These are phyloP conservation scores for Diabrotica balteata DNA, from an alignment of 2,888 invertebrate species.

Conservation along the genomic window DNA sequence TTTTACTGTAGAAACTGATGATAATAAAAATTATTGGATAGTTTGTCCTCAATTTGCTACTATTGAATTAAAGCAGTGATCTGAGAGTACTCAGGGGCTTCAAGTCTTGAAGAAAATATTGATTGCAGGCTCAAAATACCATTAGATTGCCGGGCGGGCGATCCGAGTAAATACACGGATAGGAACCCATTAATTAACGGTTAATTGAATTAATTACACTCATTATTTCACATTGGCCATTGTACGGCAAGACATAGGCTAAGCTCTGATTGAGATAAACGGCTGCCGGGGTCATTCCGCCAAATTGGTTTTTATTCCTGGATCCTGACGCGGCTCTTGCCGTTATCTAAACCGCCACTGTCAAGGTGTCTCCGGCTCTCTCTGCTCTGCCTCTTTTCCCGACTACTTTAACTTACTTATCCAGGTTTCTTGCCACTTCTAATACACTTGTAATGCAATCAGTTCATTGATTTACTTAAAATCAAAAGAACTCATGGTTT, in stretches of 20 bases:
- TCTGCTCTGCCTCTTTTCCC: constrained; percentile 10
- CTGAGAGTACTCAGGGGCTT: constrained; percentile 19
- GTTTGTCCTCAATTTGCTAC: constrained; percentile 23
- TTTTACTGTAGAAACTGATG: too few relatives aligned
- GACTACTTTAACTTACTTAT: constrained; percentile 37
- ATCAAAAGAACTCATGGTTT: too few relatives aligned
- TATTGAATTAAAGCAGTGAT: constrained; percentile 25
- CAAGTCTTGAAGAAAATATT: constrained; percentile 55
- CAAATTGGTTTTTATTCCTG: constrained; percentile 60
- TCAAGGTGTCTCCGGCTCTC: constrained; percentile 47
- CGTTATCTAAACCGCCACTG: constrained; percentile 48
- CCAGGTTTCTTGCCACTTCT: constrained; percentile 32
- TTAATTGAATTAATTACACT: constrained; percentile 65
- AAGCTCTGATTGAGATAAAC: constrained; percentile 62
- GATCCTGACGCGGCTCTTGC: constrained; percentile 18
- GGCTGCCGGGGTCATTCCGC: constrained; percentile 58
- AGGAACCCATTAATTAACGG: constrained; percentile 64
- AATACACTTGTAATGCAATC: constrained; percentile 31
- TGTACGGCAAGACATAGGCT: constrained; percentile 57
- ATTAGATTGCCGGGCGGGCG: constrained; percentile 57
- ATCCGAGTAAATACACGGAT: constrained; percentile 61
- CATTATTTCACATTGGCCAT: constrained; percentile 61
- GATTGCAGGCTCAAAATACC: constrained; percentile 63
- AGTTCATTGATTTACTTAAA: constrained; percentile 3
- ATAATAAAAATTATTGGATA: too few relatives aligned